These are phyloP conservation scores for Tinea semifulvella DNA, from an alignment of 2,888 invertebrate genomes.

Conservation along the genomic window DNA sequence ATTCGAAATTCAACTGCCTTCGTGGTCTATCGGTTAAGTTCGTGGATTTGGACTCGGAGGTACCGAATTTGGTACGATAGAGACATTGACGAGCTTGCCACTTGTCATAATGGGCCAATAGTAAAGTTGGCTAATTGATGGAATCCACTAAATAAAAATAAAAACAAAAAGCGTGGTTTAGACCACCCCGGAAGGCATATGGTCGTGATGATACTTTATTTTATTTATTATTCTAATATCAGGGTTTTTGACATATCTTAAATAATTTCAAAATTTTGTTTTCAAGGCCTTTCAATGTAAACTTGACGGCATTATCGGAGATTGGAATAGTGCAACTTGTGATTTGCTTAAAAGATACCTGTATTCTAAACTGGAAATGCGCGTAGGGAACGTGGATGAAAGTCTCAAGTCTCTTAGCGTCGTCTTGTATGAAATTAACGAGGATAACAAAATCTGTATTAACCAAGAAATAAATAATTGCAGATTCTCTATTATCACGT, in stretches of 20 bases:
- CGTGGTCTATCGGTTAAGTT: too few species aligned
- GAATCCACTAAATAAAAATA: too few species aligned
- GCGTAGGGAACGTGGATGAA: slow-evolving; percentile 37
- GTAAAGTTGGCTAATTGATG: too few species aligned
- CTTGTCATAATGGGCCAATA: too few species aligned
- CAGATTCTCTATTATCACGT: slow-evolving; percentile 50
- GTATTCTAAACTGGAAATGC: slow-evolving; percentile 32
- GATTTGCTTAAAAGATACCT: slow-evolving; percentile 33
- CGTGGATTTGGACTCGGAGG: too few species aligned
- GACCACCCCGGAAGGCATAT: too few species aligned
- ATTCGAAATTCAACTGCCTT: too few species aligned
- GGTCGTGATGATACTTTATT: too few species aligned
- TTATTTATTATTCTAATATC: too few species aligned
- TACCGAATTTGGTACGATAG: too few species aligned
- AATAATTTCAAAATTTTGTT: not conserved
- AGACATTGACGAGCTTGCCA: too few species aligned
- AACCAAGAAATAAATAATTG: slow-evolving; percentile 48
- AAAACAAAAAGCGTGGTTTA: too few species aligned
- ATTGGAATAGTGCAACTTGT: slow-evolving; percentile 43
- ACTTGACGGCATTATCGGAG: slow-evolving; percentile 46
- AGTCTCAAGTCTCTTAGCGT: slow-evolving; percentile 41
- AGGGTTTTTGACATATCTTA: not conserved
- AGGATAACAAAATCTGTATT: slow-evolving; percentile 31
- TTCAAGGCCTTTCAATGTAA: slow-evolving; percentile 48
- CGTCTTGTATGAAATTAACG: slow-evolving; percentile 34